Evolutionary conservation across 2,797 vertebrate genomes (phyloP), one percentile per base, ranked within the genome.

Genomic region (Microctenopoma lineatum): DNA sequence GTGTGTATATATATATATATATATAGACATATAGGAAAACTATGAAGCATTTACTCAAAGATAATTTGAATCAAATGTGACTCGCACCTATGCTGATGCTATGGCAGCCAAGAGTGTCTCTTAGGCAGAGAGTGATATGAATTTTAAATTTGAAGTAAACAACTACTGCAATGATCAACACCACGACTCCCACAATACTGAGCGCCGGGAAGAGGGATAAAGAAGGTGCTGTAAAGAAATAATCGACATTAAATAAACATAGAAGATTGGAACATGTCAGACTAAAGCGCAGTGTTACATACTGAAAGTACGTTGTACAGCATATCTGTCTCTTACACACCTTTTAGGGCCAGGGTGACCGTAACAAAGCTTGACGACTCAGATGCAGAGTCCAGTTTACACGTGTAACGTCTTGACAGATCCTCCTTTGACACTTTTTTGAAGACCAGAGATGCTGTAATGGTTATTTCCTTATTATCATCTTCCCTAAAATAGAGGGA

Each of bases 71-170:
- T 7, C 2, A 60, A 50, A 52, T 12, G 44, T 4, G 18, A 64
- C 12, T 50, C 77, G 44, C 36, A 93, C 91, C 90, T 85, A 79
- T 64, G 13, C 21, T n/a, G 6, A 18, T 65, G 14, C 57, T 29
- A 0, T 44, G 36, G 58, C 72, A 90, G 12, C 84, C 71, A 13
- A 89, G 62, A 51, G 71, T 64, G 45, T 91, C 80, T 77, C 89
- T 77, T 9, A 89, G 45, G 36, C 90, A 82, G 34, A 92, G 87
- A 16, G 54, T 54, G 56, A 92, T 75, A 18, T 79, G 34, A 6
- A 90, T 66, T 76, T 72, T 90, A 21, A 90, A 78, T 60, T 80
- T 85, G 5, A 84, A 44, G 14, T 80, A 92, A 8, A 86, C 12
- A 5, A 83, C 9, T 4, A 78, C 42, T 9, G 67, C 29, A 57